Base-by-base conservation (phyloP, 2,113 vertebrate species). In the Rhinolophus sinicus region DNA sequence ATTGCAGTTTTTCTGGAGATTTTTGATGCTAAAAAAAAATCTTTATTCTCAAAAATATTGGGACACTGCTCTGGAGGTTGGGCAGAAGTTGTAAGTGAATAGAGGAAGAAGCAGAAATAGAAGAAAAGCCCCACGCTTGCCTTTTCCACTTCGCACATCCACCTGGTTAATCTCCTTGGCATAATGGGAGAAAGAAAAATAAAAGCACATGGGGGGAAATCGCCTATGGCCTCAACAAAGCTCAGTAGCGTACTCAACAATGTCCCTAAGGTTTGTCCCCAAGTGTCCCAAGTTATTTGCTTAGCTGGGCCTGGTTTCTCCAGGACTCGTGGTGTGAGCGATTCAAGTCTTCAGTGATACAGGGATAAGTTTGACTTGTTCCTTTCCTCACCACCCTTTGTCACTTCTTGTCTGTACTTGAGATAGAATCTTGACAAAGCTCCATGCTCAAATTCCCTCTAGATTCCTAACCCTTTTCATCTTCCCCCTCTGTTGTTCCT, bases 11-110 rank as follows among this genome's bases (percentile, higher is more conserved):
- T 89, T 44, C 33, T 50, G 30, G 28, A 91, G 38, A 84, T 13
- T 72, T 75, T 96, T 73, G 13, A 64, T 18, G 40, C 93, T 81
- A 67, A 44, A 69, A 67, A 44, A 69, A 58, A 65, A 30, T 56
- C 8, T 83, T 81, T 56, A 94, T 67, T 62, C 33, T 96, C 12
- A 81, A 64, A 85, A 94, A 81, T 80, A 40, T 56, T 65, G 47
- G 50, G 33, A 14, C 10, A 47, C 47, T 67, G 58, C 44, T 81
- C 40, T 70, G 8, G 52, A 81, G 15, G 1, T 62, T 77, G 40
- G 47, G 19, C 3, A 89, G 70, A 77, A 73, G 33, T 19, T 77
- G 30, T 22, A 77, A 76, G 54, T 86, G 40, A 92, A 13, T 5
- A 33, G 35, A 50, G 19, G 47, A 78, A 82, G 52, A 85, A 70